A percentile compares a stretch with the other conserved stretches of the same genome.
Evolutionary conservation across 2,797 vertebrate genomes (phyloP).

Genomic region (Catharus ustulatus): DNA sequence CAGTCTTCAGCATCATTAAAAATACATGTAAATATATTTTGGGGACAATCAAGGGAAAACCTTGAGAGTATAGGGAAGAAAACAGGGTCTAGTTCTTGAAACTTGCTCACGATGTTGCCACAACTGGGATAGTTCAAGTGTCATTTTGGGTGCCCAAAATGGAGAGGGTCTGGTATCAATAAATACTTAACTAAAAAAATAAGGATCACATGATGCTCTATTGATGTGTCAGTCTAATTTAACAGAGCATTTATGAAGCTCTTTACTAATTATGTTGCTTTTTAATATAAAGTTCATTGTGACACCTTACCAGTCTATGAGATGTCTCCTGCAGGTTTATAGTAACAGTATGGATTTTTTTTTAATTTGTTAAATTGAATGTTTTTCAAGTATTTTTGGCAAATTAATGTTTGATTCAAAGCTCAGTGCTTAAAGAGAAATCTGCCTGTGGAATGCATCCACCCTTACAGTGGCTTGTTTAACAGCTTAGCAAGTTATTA

Average conservation of each 20-base stretch:
- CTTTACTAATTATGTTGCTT: not conserved
- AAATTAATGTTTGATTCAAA: not conserved
- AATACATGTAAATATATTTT: not conserved
- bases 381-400: not conserved
- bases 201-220: not conserved
- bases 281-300: not conserved
- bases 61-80: not conserved
- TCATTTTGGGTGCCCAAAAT: not conserved
- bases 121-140: not conserved
- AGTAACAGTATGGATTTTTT: not conserved
- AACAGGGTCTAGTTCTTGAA: not conserved
- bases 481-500: not conserved
- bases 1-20: not conserved
- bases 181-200: not conserved
- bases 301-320: not conserved
- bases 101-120: not conserved
- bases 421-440: not conserved
- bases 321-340: not conserved
- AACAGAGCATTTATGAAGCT: not conserved
- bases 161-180: not conserved
- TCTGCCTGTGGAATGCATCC: not conserved
- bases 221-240: not conserved
- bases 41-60: not conserved
- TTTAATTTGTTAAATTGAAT: not conserved
- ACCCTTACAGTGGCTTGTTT: not conserved